Conservation (phyloP, 2,888 invertebrate species). For the Eugnorisma glareosa region DNA sequence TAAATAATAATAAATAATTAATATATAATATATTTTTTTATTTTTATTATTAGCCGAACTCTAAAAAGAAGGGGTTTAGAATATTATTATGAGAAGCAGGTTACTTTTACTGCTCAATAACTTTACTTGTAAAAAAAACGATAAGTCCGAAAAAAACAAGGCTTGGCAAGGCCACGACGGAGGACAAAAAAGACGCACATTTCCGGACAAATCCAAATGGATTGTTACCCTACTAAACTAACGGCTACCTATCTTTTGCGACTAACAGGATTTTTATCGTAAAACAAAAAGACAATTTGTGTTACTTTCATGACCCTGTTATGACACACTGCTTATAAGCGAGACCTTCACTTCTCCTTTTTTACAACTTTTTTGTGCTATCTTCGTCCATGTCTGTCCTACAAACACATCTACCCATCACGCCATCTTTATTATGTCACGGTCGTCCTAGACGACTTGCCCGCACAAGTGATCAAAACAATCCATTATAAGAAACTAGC, state of each 20-base stretch:
- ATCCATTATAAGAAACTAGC: background rate
- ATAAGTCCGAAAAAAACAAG: background rate
- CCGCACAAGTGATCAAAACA: slow-evolving; percentile 14
- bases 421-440: slow-evolving; percentile 45
- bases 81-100: too few relatives aligned
- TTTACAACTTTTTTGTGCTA: slow-evolving; percentile 7
- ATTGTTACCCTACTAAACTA: background rate
- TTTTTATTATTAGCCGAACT: background rate
- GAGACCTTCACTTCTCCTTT: too few relatives aligned
- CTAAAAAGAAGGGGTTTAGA: background rate
- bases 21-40: too few relatives aligned
- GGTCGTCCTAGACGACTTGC: background rate
- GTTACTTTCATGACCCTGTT: background rate
- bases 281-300: background rate
- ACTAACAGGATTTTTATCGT: slow-evolving; percentile 5
- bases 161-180: background rate
- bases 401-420: slow-evolving; percentile 17
- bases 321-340: background rate
- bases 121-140: background rate
- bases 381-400: background rate
- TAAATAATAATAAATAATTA: too few relatives aligned
- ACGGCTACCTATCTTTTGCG: slow-evolving; percentile 6
- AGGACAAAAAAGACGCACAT: background rate
- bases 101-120: background rate
- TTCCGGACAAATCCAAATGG: background rate